These are phyloP conservation scores for Hecatera dysodea DNA, from an alignment of 2,888 invertebrate genomes.

Conservation along the genomic window DNA sequence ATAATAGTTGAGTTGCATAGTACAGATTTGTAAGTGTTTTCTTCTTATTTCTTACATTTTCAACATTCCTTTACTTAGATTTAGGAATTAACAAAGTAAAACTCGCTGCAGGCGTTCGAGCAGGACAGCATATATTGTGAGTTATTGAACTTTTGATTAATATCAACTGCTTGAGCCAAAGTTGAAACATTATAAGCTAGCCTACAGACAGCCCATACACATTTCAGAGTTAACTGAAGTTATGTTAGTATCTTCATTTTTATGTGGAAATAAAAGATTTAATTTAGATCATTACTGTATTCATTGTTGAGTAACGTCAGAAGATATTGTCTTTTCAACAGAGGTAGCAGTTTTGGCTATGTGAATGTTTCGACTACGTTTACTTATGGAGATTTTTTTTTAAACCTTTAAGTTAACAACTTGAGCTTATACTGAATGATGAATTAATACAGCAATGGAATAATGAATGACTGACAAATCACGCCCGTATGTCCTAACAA, in stretches of 20 bases:
- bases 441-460: slow-evolving; percentile 67
- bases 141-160: neutral
- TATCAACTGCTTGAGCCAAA: too few species aligned
- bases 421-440: slow-evolving; percentile 37
- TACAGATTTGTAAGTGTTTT: slow-evolving; percentile 34
- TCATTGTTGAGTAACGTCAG: neutral
- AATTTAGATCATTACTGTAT: too few species aligned
- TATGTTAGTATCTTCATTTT: neutral
- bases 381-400: neutral
- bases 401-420: slow-evolving; percentile 39
- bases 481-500: slow-evolving; percentile 70
- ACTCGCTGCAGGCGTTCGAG: slow-evolving; percentile 1
- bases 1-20: slow-evolving; percentile 29
- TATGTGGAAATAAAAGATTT: slow-evolving; percentile 36
- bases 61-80: slow-evolving; percentile 24
- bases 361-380: neutral
- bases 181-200: too few species aligned
- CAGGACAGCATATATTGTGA: neutral
- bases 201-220: too few species aligned
- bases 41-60: slow-evolving; percentile 30
- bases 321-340: slow-evolving; percentile 17
- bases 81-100: neutral
- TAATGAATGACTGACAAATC: slow-evolving; percentile 69
- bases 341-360: slow-evolving; percentile 38
- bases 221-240: neutral